These are phyloP conservation scores for Papilio machaon DNA, from an alignment of 1,140 invertebrate genomes.

Conservation along the genomic window DNA sequence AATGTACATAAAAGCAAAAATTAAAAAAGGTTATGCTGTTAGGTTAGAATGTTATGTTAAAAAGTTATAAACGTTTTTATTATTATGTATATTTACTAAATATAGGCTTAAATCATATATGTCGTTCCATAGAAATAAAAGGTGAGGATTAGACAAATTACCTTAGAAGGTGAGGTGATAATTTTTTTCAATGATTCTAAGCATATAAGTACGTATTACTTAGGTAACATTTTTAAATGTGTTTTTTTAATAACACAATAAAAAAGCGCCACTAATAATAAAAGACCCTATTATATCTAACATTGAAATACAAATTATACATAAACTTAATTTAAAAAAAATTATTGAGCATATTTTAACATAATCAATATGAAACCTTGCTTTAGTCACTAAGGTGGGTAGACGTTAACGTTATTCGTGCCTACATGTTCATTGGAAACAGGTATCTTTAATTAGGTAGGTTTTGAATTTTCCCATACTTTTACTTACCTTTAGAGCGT, in stretches of 20 bases:
- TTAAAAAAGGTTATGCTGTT: neutral
- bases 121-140: neutral
- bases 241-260: neutral
- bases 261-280: neutral
- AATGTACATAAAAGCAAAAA: neutral
- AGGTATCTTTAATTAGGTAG: neutral
- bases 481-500: neutral
- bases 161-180: neutral
- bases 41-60: neutral
- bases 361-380: neutral
- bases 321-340: neutral
- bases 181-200: neutral
- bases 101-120: neutral
- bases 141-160: neutral
- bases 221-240: neutral
- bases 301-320: neutral
- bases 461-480: neutral
- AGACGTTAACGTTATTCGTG: neutral
- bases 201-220: neutral
- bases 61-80: neutral
- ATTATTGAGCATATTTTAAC: conserved; percentile 19
- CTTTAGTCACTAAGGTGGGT: neutral
- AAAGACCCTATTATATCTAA: neutral
- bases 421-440: neutral
- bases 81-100: neutral